Conservation (phyloP, 2,888 invertebrate genomes). For the Ptychoptera contaminata region DNA sequence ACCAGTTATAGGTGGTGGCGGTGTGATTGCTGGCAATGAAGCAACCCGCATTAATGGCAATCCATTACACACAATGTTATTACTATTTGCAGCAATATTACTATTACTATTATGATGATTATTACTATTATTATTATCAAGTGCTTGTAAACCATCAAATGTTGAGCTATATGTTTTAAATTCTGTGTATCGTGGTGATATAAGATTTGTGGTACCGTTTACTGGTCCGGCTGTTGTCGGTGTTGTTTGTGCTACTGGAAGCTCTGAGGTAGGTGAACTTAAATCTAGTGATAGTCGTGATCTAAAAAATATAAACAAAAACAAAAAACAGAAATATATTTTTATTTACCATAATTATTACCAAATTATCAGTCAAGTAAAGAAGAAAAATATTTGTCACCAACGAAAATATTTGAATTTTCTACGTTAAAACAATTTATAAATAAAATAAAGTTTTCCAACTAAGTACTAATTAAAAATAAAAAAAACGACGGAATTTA, state of each 20-base stretch:
- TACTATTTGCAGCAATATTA: conserved; percentile 10
- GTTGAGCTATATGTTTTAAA: conserved; percentile 11
- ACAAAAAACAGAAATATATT: not conserved
- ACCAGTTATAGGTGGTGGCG: conserved; percentile 6
- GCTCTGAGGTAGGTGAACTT: conserved; percentile 17
- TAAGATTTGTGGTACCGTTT: not conserved
- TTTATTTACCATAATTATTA: not conserved
- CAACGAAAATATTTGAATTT: too few relatives aligned
- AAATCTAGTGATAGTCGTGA: conserved; percentile 22
- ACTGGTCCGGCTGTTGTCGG: conserved; percentile 1
- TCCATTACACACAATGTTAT: conserved; percentile 7
- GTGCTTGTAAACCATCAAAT: conserved; percentile 9
- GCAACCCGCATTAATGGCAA: conserved; percentile 12
- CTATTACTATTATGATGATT: conserved; percentile 5
- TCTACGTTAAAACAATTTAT: too few relatives aligned
- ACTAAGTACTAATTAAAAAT: too few relatives aligned
- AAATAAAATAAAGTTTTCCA: too few relatives aligned
- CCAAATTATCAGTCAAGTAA: not conserved
- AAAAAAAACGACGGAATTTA: too few relatives aligned
- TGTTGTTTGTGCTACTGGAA: conserved; percentile 8
- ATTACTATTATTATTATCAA: conserved; percentile 5
- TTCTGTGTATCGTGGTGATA: conserved; percentile 11
- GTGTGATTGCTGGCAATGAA: conserved; percentile 11
- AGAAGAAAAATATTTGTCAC: not conserved
- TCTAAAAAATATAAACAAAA: conserved; percentile 11